phyloP scores from a whole-genome alignment of 2,113 vertebrate genomes.

The Oophaga pumilio region DNA sequence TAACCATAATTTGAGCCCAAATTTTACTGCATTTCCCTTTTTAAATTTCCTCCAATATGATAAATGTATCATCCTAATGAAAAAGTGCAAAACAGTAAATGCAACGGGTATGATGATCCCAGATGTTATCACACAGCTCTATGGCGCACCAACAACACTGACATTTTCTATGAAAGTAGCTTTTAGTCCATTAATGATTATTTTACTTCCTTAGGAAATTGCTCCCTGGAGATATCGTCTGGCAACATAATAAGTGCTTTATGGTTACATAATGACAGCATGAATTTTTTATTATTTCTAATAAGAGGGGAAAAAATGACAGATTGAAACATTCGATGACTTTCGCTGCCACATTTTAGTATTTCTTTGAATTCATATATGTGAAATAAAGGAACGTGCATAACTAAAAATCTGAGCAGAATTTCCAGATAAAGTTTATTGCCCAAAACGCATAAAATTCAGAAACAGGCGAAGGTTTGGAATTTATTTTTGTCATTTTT shows the following conservation, averaged over 20 bases:
- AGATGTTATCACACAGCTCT: background rate
- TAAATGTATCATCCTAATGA: background rate
- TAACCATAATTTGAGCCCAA: background rate
- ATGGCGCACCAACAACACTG: constrained; percentile 4
- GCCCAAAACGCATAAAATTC: background rate
- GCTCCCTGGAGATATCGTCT: constrained; percentile 16
- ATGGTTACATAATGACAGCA: constrained; percentile 28
- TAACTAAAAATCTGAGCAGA: background rate
- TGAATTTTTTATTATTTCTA: constrained; percentile 44
- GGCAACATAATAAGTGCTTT: constrained; percentile 43
- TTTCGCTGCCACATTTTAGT: background rate
- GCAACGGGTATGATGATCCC: background rate
- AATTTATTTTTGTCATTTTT: background rate
- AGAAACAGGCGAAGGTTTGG: background rate
- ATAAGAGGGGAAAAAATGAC: constrained; percentile 36
- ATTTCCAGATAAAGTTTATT: background rate
- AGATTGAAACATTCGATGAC: constrained; percentile 35
- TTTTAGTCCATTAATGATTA: constrained; percentile 39
- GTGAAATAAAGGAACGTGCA: background rate
- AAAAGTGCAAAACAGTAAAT: background rate
- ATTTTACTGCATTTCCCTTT: background rate
- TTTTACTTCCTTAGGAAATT: constrained; percentile 38
- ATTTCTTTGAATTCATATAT: background rate
- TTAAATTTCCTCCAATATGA: background rate
- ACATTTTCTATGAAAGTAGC: constrained; percentile 29